Base-by-base conservation (phyloP, 1,140 invertebrate genomes). In the Ips typographus region DNA sequence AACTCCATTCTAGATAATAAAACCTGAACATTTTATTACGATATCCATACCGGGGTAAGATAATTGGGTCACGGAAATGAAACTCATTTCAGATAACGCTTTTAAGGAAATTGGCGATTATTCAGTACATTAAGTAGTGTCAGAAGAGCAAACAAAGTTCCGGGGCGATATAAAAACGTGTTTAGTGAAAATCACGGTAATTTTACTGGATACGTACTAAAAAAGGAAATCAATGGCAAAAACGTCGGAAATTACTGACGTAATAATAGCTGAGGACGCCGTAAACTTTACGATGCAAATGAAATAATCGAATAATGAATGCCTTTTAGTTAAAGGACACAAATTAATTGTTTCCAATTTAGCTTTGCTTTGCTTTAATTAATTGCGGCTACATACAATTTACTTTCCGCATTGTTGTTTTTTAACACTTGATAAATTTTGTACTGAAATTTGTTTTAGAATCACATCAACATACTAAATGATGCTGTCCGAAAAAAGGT, bases 51-150 rank as follows among this genome's bases (percentile, higher is more conserved):
- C 3, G 22, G 22, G 44, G 22, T 8, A 49, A 2, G 42, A 47
- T 66, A 66, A 66, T 66, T 66, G 55, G 53, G 53, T 58, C 43
- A 66, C 7, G 64, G 56, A 66, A 66, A 5, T 66, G 40, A 59
- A 59, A 59, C 38, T 66, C 55, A 66, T 42, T 58, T 66, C 41
- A 42, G 43, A 66, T 57, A 66, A 58, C 42, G 64, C 64, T 58
- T 66, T 66, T 66, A 66, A 59, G 55, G 64, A 59, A 66, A 66
- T 66, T 66, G 64, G 64, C 53, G 64, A 58, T 66, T 66, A 66
- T 66, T 65, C 62, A 65, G 62, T 55, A 56, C 62, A 65, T 65
- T 65, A 65, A 43, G 40, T 43, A 65, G 47, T 62, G 47, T 65
- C 62, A 65, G 51, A 43, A 56, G 41, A 22, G 52, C 51, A 42